A percentile compares a stretch with the other conserved stretches of the same genome.
Conservation (phyloP, 2,113 vertebrate genomes). For the Calidris pygmaea region DNA sequence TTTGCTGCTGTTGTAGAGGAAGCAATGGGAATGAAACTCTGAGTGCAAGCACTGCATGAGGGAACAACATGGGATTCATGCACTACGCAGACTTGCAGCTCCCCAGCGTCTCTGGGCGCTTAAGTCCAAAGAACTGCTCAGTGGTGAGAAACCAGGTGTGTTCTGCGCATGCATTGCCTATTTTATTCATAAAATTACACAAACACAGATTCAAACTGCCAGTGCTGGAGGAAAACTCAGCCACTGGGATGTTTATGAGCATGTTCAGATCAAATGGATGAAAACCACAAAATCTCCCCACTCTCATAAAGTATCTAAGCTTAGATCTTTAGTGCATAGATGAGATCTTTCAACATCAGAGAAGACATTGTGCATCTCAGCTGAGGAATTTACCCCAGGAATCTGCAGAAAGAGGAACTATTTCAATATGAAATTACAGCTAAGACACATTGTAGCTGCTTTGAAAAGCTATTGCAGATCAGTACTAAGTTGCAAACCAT, state of each 20-base stretch:
- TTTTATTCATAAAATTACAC: background rate
- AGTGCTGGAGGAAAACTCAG: background rate
- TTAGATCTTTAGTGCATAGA: background rate
- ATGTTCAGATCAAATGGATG: background rate
- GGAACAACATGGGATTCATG: background rate
- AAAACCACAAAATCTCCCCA: conserved; percentile 8
- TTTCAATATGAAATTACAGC: background rate
- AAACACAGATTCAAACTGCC: rapidly evolving
- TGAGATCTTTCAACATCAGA: background rate
- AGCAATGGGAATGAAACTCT: background rate
- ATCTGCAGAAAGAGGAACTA: background rate
- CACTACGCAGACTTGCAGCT: background rate
- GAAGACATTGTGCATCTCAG: background rate
- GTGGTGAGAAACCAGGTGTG: background rate
- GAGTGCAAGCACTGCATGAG: background rate
- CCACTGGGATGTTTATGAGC: background rate
- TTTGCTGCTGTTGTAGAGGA: background rate
- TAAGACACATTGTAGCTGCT: background rate
- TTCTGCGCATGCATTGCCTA: background rate
- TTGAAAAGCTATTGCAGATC: background rate
- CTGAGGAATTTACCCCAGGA: background rate
- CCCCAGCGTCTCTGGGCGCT: background rate
- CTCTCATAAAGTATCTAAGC: background rate
- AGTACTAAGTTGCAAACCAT: background rate
- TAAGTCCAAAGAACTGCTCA: background rate